These are phyloP conservation scores for Catostomus latipinnis DNA, from an alignment of 2,797 vertebrate genomes.

Conservation along the genomic window DNA sequence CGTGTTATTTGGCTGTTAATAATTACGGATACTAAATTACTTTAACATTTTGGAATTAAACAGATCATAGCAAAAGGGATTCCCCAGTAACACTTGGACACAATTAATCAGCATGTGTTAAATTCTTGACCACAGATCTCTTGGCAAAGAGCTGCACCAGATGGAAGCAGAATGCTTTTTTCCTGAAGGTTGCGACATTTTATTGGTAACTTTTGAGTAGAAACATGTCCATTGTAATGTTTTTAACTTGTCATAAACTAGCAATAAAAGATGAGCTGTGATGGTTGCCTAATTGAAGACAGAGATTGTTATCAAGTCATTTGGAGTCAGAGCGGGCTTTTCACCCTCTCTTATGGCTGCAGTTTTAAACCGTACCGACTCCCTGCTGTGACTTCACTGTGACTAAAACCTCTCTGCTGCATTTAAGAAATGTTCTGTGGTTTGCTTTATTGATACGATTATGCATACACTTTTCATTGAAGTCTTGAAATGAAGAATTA, in stretches of 20 bases:
- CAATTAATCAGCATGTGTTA: constrained; percentile 60
- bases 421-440: constrained; percentile 30
- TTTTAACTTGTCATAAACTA: constrained; percentile 38
- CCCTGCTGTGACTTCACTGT: constrained; percentile 44
- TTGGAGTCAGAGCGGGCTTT: constrained; percentile 8
- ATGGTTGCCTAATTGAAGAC: constrained; percentile 44
- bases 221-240: constrained; percentile 34
- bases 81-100: constrained; percentile 63
- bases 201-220: constrained; percentile 41
- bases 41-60: constrained; percentile 27
- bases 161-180: constrained; percentile 51
- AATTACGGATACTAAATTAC: constrained; percentile 26
- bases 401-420: constrained; percentile 39
- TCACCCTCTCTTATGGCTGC: constrained; percentile 11
- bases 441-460: constrained; percentile 44
- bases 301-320: constrained; percentile 42
- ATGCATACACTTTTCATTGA: constrained; percentile 37
- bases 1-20: constrained; percentile 1
- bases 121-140: constrained; percentile 44
- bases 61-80: constrained; percentile 53
- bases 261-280: constrained; percentile 10
- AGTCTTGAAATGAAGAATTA: constrained; percentile 40
- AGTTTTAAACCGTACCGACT: constrained; percentile 13
- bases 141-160: constrained; percentile 51
- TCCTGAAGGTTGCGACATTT: constrained; percentile 50